Evolutionary conservation across 2,797 vertebrate genomes (phyloP).

Genomic region (Anguilla obscura): DNA sequence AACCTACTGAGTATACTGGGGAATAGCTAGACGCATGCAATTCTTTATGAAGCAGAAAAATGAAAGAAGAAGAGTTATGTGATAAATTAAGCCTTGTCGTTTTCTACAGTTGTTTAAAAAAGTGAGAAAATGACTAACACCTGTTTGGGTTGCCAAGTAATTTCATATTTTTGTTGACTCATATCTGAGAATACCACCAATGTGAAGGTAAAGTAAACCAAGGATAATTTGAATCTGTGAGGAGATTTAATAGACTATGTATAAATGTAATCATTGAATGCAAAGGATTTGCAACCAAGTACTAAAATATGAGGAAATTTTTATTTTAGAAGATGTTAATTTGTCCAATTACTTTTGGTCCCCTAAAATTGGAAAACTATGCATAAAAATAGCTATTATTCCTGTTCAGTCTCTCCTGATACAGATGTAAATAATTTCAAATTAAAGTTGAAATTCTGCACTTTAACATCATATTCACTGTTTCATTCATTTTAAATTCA

Average conservation of each 20-base stretch:
- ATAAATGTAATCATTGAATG: slow-evolving; percentile 26
- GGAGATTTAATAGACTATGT: neutral
- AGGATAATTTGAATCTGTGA: neutral
- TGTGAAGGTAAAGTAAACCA: neutral
- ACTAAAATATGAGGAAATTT: slow-evolving; percentile 8
- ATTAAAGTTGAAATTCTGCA: neutral
- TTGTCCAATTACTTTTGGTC: too few species aligned
- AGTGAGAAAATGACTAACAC: neutral
- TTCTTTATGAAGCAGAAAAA: neutral
- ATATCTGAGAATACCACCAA: neutral
- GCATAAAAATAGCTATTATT: too few species aligned
- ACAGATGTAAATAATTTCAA: neutral
- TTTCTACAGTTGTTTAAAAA: neutral
- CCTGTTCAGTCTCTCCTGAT: neutral
- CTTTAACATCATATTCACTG: neutral
- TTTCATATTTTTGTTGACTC: neutral
- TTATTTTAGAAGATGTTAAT: too few species aligned
- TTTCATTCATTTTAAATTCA: neutral
- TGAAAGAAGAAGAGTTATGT: neutral
- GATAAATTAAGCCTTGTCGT: neutral
- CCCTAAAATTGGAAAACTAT: too few species aligned
- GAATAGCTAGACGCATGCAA: neutral
- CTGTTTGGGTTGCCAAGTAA: neutral
- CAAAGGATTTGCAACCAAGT: slow-evolving; percentile 44
- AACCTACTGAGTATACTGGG: neutral